Conservation (phyloP, 2,113 vertebrate genomes). For the Felis chaus region DNA sequence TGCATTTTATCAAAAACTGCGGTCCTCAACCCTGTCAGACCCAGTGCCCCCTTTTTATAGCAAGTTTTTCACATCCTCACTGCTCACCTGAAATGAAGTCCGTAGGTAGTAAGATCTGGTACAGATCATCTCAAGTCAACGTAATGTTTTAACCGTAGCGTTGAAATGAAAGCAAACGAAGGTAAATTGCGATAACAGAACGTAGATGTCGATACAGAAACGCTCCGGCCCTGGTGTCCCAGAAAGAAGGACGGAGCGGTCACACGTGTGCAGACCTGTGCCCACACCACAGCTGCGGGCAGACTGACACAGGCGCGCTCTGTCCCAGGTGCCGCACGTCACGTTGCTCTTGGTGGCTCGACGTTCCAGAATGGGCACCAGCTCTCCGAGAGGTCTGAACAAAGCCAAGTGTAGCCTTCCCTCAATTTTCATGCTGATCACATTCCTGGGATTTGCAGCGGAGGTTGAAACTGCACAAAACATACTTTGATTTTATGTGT, state of each 20-base stretch:
- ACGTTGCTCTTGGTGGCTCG: background rate
- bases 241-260: accelerated
- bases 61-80: background rate
- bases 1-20: background rate
- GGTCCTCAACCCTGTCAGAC: background rate
- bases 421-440: background rate
- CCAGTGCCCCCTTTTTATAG: background rate
- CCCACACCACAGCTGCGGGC: accelerated
- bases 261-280: accelerated
- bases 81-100: background rate
- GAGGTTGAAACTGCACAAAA: accelerated
- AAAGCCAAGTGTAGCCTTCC: background rate
- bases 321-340: accelerated
- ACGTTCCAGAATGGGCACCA: too few relatives aligned
- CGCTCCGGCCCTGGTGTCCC: background rate
- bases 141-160: background rate
- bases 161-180: background rate
- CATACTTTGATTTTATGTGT: background rate
- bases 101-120: background rate
- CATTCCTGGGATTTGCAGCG: background rate
- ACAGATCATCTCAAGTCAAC: background rate
- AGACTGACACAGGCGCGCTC: accelerated
- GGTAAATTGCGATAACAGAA: too few relatives aligned
- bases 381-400: background rate
- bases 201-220: background rate